Conservation (phyloP, 2,888 invertebrate genomes). For the Esperia sulphurella region DNA sequence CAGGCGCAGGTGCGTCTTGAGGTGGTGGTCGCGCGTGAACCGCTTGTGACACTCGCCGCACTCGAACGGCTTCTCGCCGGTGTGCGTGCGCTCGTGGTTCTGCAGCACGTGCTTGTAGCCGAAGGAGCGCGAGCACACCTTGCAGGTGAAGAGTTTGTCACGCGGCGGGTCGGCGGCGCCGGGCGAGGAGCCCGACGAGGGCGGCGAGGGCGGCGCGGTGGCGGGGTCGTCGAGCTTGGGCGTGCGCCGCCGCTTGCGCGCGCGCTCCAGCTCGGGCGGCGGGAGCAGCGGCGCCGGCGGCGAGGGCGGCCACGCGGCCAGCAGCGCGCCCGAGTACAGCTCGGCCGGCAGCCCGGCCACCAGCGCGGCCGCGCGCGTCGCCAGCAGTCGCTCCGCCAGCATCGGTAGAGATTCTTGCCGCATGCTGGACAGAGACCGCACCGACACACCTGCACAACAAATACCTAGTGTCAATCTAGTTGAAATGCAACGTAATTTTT, state of each 20-base stretch:
- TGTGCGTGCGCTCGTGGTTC: slow-evolving; percentile 96
- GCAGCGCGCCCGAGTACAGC: slow-evolving; percentile 81
- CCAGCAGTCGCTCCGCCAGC: slow-evolving; percentile 76
- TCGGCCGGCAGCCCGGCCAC: slow-evolving; percentile 80
- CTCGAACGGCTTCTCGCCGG: slow-evolving; percentile 96
- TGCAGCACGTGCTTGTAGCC: slow-evolving; percentile 97
- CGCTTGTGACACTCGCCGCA: slow-evolving; percentile 95
- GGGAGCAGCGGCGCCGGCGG: slow-evolving; percentile 78
- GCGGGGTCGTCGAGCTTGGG: slow-evolving; percentile 66
- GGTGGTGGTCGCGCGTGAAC: slow-evolving; percentile 94
- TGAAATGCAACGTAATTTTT: background rate
- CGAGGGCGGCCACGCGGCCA: slow-evolving; percentile 77
- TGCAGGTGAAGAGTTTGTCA: slow-evolving; percentile 93
- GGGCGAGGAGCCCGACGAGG: slow-evolving; percentile 73
- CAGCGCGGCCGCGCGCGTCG: slow-evolving; percentile 70
- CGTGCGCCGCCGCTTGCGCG: slow-evolving; percentile 69
- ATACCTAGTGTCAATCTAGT: background rate
- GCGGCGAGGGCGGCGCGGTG: slow-evolving; percentile 59
- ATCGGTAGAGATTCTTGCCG: slow-evolving; percentile 72
- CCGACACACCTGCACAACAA: slow-evolving; percentile 68
- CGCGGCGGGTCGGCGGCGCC: slow-evolving; percentile 76
- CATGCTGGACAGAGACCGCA: slow-evolving; percentile 70
- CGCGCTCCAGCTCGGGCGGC: slow-evolving; percentile 61
- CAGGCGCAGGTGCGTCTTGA: slow-evolving; percentile 94
- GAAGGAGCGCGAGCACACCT: slow-evolving; percentile 91